phyloP scores from a whole-genome alignment of 2,113 vertebrate species.

The Saccopteryx leptura region DNA sequence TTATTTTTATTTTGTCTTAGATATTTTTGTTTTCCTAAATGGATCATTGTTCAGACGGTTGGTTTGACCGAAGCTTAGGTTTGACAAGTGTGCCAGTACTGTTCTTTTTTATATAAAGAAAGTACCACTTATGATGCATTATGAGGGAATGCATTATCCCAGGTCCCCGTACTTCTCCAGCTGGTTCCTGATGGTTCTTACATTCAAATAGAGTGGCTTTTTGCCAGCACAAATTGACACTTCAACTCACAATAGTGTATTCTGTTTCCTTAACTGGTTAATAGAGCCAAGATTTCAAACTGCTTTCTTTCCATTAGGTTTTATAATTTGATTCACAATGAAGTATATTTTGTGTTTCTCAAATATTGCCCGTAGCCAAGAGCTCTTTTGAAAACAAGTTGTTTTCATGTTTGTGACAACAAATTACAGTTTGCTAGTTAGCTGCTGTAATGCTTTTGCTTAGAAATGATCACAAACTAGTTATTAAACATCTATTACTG shows the following conservation, averaged over 20 bases:
- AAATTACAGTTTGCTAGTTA: conserved; percentile 80
- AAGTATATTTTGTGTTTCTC: conserved; percentile 46
- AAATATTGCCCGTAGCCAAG: background rate
- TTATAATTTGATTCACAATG: conserved; percentile 52
- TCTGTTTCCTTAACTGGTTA: conserved; percentile 67
- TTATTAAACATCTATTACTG: conserved; percentile 83
- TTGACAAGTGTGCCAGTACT: background rate
- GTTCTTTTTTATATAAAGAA: background rate
- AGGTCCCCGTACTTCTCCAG: conserved; percentile 43
- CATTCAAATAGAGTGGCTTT: conserved; percentile 69
- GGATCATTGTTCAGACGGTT: background rate
- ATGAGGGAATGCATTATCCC: conserved; percentile 29
- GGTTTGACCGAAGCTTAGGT: background rate
- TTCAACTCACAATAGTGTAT: background rate
- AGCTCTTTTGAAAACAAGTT: conserved; percentile 54
- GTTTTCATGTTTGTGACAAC: conserved; percentile 73
- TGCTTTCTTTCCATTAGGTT: conserved; percentile 6
- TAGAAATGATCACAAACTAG: conserved; percentile 75
- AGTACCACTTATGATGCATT: background rate
- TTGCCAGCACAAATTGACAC: conserved; percentile 67
- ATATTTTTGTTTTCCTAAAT: background rate
- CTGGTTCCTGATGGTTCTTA: conserved; percentile 63
- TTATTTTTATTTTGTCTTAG: conserved; percentile 16
- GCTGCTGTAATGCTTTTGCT: conserved; percentile 68
- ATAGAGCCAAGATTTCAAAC: conserved; percentile 71